Evolutionary conservation across 92 coral and sea anemone species (phyloP).

Genomic region (Galaxea fascicularis): DNA sequence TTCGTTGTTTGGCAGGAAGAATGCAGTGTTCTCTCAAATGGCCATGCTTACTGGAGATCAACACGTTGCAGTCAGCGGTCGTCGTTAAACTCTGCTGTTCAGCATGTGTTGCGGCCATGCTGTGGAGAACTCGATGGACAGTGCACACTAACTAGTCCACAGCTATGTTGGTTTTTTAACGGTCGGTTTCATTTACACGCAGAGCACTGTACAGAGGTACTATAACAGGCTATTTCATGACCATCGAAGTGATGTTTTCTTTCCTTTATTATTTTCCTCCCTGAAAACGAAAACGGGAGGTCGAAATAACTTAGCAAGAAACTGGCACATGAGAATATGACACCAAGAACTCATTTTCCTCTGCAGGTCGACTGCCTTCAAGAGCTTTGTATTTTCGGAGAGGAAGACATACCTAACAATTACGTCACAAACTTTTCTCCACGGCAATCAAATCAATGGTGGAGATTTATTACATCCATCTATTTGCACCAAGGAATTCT

Average conservation of each 20-base stretch:
- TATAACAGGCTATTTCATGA: neutral
- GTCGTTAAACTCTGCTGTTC: slow-evolving; percentile 45
- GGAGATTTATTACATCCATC: slow-evolving; percentile 60
- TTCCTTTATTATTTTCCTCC: neutral
- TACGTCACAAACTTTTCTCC: slow-evolving; percentile 40
- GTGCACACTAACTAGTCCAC: slow-evolving; percentile 69
- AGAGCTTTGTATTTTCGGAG: slow-evolving; percentile 34
- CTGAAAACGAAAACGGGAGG: neutral
- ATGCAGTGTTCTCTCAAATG: slow-evolving; percentile 28
- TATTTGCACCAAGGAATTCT: slow-evolving; percentile 67
- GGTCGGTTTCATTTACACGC: slow-evolving; percentile 68
- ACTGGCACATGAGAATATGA: neutral
- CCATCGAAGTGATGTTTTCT: neutral
- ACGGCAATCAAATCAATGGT: slow-evolving; percentile 61
- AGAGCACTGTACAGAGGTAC: slow-evolving; percentile 76
- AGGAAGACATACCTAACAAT: neutral
- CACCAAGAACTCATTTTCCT: neutral
- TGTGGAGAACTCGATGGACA: slow-evolving; percentile 49
- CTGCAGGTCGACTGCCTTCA: slow-evolving; percentile 57
- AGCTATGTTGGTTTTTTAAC: slow-evolving; percentile 67
- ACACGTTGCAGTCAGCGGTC: slow-evolving; percentile 62
- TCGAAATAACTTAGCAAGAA: neutral
- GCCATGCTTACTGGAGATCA: slow-evolving; percentile 47
- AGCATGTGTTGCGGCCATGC: slow-evolving; percentile 68
- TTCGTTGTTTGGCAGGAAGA: slow-evolving; percentile 19